A percentile compares a stretch with the other conserved stretches of the same genome.
phyloP scores from a whole-genome alignment of 2,888 invertebrate species.

The Melikaiella ostensackeni region DNA sequence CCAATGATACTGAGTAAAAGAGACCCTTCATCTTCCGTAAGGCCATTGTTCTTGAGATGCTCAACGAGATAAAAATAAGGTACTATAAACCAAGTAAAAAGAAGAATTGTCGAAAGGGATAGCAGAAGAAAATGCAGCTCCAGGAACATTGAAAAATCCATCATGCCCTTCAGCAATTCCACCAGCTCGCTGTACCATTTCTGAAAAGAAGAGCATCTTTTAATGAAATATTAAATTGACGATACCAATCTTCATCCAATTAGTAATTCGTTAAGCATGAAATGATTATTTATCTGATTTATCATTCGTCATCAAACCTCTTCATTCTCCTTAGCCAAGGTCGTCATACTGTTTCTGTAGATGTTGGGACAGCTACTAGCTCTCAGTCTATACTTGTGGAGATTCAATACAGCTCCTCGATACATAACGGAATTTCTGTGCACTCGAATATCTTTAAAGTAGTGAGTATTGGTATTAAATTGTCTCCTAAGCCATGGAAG shows the following conservation, averaged over 20 bases:
- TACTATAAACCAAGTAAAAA: conserved; percentile 96
- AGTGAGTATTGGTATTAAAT: conserved; percentile 82
- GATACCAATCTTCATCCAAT: no score
- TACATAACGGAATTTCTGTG: conserved; percentile 91
- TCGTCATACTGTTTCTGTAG: conserved; percentile 92
- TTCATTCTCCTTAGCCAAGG: conserved; percentile 86
- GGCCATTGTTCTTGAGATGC: conserved; percentile 85
- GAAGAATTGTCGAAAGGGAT: conserved; percentile 90
- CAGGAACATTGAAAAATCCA: conserved; percentile 89
- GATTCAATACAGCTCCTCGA: conserved; percentile 90
- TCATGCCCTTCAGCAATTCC: conserved; percentile 84
- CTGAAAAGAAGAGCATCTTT: conserved; percentile 78
- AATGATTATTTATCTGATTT: conserved; percentile 8
- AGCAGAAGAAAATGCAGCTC: conserved; percentile 88
- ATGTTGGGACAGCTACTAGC: conserved; percentile 96
- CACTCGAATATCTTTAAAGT: conserved; percentile 85
- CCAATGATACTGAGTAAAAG: conserved; percentile 92
- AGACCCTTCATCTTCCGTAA: conserved; percentile 86
- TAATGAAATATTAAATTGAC: background rate
- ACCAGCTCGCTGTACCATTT: conserved; percentile 85
- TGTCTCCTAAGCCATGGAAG: conserved; percentile 79
- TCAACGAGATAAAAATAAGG: conserved; percentile 96
- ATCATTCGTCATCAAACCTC: conserved; percentile 76
- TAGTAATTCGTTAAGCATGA: background rate
- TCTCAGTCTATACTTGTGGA: conserved; percentile 87